A percentile compares a stretch with the other conserved stretches of the same genome.
Conservation (phyloP, 2,888 invertebrate genomes). For the Drosophila vallismaia region DNA sequence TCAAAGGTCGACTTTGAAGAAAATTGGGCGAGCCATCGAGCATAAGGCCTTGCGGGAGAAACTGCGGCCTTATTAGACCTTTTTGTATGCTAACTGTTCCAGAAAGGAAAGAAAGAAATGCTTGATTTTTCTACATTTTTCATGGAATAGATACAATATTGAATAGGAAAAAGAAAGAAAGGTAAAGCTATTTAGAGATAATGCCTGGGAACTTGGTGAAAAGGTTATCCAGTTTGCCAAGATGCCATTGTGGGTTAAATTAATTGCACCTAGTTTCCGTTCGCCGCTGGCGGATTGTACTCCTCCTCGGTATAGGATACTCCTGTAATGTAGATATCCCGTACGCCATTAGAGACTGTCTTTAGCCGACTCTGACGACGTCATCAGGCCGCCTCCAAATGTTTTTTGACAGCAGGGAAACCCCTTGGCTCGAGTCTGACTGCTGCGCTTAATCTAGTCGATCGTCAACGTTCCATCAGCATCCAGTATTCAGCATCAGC, state of each 20-base stretch:
- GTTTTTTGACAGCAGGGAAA: constrained; percentile 36
- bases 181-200: too few relatives aligned
- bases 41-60: neutral
- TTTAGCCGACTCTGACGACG: constrained; percentile 43
- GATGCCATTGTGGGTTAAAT: constrained; percentile 67
- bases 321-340: constrained; percentile 72
- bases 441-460: constrained; percentile 71
- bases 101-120: too few relatives aligned
- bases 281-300: constrained; percentile 52
- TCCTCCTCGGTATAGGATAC: too few relatives aligned
- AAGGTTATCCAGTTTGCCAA: constrained; percentile 64
- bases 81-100: constrained; percentile 4
- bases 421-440: constrained; percentile 34
- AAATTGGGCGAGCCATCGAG: neutral
- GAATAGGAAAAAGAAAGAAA: too few relatives aligned
- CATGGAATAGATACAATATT: too few relatives aligned
- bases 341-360: constrained; percentile 55
- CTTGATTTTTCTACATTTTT: too few relatives aligned
- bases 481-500: constrained; percentile 3
- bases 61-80: too few relatives aligned
- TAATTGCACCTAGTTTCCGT: constrained; percentile 59
- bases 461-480: constrained; percentile 57
- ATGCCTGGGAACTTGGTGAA: constrained; percentile 63
- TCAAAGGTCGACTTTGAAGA: constrained; percentile 62
- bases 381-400: constrained; percentile 66